Evolutionary conservation across 2,888 invertebrate species (phyloP), one percentile per base, ranked within the genome.

Genomic region (Cordilura impudica): DNA sequence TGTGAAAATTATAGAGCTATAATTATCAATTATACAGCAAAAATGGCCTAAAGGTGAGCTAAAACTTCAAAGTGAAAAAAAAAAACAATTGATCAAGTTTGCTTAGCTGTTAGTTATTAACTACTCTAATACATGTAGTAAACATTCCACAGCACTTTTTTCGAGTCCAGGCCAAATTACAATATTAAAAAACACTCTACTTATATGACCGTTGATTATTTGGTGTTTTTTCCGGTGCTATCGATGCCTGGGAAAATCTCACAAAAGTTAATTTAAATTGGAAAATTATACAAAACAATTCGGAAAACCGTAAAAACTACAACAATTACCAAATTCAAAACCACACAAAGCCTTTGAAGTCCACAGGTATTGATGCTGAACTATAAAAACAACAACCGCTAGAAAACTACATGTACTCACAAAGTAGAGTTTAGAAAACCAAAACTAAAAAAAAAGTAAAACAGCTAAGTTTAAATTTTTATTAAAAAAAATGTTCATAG

Each of bases 231-330:
- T 49, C 47, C 35, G 26, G 69, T 56, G 29, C 63, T 66, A 78
- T 76, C 81, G 83, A 84, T 84, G 87, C 87, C 87, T 87, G 88
- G 87, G 88, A 87, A 87, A 87, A 83, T 81, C 76, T 56, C 63
- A 74, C 58, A 61, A 71, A 79, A 83, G 78, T 85, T 87, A 86
- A 87, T 88, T 87, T 87, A 86, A 87, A 87, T 87, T 88, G 87
- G 86, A 86, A 88, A 87, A 88, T 87, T 87, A 87, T 87, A 87
- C 86, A 84, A 86, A 87, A 87, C 84, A 85, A 87, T 87, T 86
- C 83, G 85, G 84, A 85, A 85, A 83, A 83, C 70, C 7, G 58
- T 78, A 71, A 60, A 60, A 71, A 66, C n/a, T 23, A 14, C 54
- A 67, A 53, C 47, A 66, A 70, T 23, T 45, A 53, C 23, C 35